These are phyloP conservation scores for Agriopis marginaria DNA, from an alignment of 2,888 invertebrate genomes.

Conservation along the genomic window DNA sequence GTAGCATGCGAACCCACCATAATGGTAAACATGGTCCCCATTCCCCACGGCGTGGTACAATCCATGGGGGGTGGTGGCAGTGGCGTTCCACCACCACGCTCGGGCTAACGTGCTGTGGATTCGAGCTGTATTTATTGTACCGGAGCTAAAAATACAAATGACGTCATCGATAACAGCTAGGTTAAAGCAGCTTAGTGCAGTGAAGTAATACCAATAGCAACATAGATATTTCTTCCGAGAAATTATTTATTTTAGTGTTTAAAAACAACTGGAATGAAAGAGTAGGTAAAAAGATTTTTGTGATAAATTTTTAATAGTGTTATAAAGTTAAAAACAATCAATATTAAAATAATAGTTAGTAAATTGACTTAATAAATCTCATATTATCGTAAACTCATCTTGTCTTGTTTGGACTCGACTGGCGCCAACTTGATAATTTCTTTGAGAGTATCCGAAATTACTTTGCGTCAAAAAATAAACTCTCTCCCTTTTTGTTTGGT, in stretches of 20 bases:
- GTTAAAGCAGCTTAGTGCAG: not conserved
- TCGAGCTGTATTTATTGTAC: not conserved
- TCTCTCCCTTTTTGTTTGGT: constrained; percentile 19
- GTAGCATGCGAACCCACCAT: constrained; percentile 50
- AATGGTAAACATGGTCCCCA: constrained; percentile 39
- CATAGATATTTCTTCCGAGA: not conserved
- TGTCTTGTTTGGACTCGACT: not conserved
- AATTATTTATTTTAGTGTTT: no score
- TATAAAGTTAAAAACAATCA: not conserved
- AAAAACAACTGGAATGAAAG: no score
- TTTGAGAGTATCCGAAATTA: constrained; percentile 26
- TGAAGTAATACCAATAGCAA: not conserved
- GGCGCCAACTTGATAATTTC: constrained; percentile 21
- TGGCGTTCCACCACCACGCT: constrained; percentile 73
- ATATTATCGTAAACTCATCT: not conserved
- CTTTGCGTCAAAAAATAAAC: constrained; percentile 23
- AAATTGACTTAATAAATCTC: not conserved
- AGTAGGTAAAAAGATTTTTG: not conserved
- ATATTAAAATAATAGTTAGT: no score
- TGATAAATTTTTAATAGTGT: not conserved
- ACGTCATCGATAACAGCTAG: constrained; percentile 9
- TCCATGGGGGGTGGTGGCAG: constrained; percentile 63
- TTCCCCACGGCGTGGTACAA: constrained; percentile 41
- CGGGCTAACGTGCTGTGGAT: constrained; percentile 67
- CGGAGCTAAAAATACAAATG: constrained; percentile 13